phyloP scores from a whole-genome alignment of 2,797 vertebrate genomes.

The Lepidocolaptes lacrymiger region DNA sequence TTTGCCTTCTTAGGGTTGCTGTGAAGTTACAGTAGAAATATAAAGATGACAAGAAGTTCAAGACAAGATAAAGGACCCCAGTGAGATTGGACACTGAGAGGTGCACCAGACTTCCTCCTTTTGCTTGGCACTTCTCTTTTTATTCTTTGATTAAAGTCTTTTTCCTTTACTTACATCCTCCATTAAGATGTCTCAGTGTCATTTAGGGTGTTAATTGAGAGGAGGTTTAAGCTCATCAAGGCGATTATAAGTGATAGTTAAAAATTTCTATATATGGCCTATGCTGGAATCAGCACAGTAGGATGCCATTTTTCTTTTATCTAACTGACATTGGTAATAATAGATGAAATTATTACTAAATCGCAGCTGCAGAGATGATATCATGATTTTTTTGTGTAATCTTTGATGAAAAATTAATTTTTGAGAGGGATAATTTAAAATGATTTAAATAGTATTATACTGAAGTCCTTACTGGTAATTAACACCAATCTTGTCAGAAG shows the following conservation, averaged over 20 bases:
- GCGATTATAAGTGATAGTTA: conserved; percentile 95
- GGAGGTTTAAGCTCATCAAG: conserved; percentile 93
- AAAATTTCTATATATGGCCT: conserved; percentile 93
- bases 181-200: conserved; percentile 90
- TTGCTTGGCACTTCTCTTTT: conserved; percentile 60
- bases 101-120: conserved; percentile 34
- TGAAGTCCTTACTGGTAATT: conserved; percentile 84
- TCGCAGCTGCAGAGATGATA: conserved; percentile 90
- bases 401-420: conserved; percentile 85
- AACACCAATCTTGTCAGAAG: conserved; percentile 84
- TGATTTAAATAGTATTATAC: conserved; percentile 86
- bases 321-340: conserved; percentile 91
- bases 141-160: conserved; percentile 83
- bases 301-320: conserved; percentile 91
- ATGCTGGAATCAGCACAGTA: conserved; percentile 87
- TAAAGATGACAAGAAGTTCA: conserved; percentile 37
- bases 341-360: conserved; percentile 91
- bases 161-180: conserved; percentile 85
- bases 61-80: conserved; percentile 33
- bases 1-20: neutral
- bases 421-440: conserved; percentile 88
- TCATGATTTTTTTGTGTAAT: conserved; percentile 89
- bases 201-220: conserved; percentile 96
- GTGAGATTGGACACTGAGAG: conserved; percentile 45
- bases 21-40: neutral